phyloP scores from a whole-genome alignment of 2,113 vertebrate species.

The Indicator indicator region DNA sequence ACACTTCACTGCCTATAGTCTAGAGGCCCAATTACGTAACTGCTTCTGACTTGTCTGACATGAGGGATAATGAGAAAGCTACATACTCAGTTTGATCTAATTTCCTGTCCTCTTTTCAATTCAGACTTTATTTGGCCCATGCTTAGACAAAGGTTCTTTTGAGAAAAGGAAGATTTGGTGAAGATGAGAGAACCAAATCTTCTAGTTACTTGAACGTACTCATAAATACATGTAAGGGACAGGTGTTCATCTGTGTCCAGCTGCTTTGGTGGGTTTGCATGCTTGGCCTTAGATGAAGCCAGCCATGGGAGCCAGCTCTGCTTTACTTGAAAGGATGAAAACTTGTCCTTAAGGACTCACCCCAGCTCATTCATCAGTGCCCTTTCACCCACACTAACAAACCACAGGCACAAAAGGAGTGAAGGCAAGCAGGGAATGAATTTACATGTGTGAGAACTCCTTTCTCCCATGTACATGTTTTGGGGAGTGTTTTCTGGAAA shows the following conservation, averaged over 20 bases:
- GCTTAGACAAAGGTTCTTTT: slow-evolving; percentile 23
- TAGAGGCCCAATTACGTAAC: slow-evolving; percentile 59
- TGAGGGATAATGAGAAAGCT: slow-evolving; percentile 50
- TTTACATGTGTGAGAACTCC: background rate
- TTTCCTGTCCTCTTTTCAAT: slow-evolving; percentile 61
- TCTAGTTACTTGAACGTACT: background rate
- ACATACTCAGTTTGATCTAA: slow-evolving; percentile 51
- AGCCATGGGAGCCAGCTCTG: background rate
- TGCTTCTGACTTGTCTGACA: slow-evolving; percentile 61
- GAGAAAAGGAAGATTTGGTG: background rate
- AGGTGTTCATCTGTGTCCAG: background rate
- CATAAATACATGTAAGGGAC: background rate
- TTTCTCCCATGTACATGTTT: background rate
- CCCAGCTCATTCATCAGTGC: background rate
- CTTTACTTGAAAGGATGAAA: background rate
- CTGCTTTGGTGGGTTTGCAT: background rate
- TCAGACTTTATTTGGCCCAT: slow-evolving; percentile 18
- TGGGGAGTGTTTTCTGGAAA: background rate
- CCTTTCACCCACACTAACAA: background rate
- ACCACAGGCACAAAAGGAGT: background rate
- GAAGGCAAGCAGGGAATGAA: background rate
- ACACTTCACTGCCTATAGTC: slow-evolving; percentile 63
- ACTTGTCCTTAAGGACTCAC: background rate
- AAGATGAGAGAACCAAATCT: background rate
- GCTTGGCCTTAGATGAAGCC: background rate